phyloP scores from a whole-genome alignment of 2,113 vertebrate genomes.

The Pelusios castaneus region DNA sequence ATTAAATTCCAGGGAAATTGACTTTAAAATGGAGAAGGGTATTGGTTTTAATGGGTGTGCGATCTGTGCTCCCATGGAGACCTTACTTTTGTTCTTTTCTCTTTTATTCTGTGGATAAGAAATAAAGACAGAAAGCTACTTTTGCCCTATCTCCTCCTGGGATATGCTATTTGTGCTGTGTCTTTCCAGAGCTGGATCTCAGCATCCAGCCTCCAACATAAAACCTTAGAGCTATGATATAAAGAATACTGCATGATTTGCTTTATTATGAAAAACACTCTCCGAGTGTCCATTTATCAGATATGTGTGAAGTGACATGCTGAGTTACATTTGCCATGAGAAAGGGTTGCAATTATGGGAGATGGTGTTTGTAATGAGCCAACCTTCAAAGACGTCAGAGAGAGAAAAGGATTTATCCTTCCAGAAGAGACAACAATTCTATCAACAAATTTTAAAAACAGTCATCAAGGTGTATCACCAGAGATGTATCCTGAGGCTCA shows the following conservation, averaged over 20 bases:
- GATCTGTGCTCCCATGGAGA: rapidly evolving
- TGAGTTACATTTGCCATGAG: not conserved
- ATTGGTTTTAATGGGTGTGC: not conserved
- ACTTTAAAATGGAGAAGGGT: not conserved
- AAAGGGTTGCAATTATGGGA: not conserved
- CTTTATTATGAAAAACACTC: not conserved
- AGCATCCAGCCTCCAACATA: not conserved
- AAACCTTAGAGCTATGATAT: not conserved
- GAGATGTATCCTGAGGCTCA: not conserved
- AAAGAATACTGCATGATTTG: not conserved
- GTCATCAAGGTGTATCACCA: not conserved
- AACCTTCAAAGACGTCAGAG: not conserved
- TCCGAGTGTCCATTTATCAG: not conserved
- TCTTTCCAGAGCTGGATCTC: not conserved
- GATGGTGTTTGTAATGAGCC: not conserved
- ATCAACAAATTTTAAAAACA: not conserved
- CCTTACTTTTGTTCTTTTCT: not conserved
- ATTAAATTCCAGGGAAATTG: not conserved
- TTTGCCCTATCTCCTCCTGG: not conserved
- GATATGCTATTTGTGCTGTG: not conserved
- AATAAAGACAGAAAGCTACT: not conserved
- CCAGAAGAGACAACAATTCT: not conserved
- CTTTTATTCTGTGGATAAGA: not conserved
- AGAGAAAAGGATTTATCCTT: not conserved
- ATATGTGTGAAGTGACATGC: not conserved